Conservation (phyloP, 2,797 vertebrate genomes). For the Pseudochirops cupreus region DNA sequence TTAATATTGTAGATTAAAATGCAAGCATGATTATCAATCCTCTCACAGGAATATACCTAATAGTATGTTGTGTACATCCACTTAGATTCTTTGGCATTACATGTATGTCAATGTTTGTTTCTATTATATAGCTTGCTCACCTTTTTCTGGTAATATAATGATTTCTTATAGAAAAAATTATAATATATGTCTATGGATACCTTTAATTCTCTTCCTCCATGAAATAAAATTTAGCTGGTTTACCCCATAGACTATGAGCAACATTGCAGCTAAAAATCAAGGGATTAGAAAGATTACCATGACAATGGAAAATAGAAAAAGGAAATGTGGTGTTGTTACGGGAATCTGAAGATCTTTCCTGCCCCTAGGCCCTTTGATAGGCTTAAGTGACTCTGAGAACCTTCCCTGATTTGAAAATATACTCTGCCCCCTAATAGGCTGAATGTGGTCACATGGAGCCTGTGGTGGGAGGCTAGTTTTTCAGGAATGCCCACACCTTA, state of each 20-base stretch:
- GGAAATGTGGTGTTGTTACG: background rate
- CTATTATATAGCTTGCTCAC: background rate
- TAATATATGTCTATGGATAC: background rate
- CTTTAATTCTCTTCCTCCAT: background rate
- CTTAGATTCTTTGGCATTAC: background rate
- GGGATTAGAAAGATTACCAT: background rate
- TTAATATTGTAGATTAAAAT: too few relatives aligned
- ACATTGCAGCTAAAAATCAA: background rate
- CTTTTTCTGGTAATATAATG: background rate
- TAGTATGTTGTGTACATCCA: background rate
- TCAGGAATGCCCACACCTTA: too few relatives aligned
- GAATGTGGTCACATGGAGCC: too few relatives aligned
- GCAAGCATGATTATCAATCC: background rate
- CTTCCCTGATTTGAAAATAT: too few relatives aligned
- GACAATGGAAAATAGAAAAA: background rate
- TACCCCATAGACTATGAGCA: background rate
- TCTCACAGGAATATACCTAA: background rate
- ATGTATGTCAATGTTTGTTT: background rate
- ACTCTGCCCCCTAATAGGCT: too few relatives aligned
- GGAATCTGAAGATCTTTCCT: too few relatives aligned
- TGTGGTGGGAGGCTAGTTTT: too few relatives aligned
- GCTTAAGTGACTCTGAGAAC: too few relatives aligned
- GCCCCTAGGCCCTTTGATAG: too few relatives aligned
- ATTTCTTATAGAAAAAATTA: too few relatives aligned
- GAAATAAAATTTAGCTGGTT: background rate